Evolutionary conservation across 2,797 vertebrate genomes (phyloP), one percentile per base, ranked within the genome.

Genomic region (Heliangelus exortis): DNA sequence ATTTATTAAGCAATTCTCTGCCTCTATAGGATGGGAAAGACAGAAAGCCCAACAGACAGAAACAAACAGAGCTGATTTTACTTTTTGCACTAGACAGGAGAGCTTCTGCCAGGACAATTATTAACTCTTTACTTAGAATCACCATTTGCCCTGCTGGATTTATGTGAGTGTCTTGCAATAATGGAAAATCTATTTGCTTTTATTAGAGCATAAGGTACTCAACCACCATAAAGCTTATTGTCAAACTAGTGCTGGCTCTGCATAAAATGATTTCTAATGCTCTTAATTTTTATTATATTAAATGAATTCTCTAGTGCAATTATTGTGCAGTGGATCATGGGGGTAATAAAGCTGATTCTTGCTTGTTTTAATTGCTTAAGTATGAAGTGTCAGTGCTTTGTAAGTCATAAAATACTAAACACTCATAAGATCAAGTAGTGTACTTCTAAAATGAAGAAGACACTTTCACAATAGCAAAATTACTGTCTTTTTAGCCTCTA

Each of bases 151-250:
- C 89, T 94, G 59, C 54, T 96, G 89, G 45, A 91, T 92, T 93
- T 96, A 96, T 68, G 58, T 47, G 67, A 97, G 73, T 94, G 90
- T 82, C 89, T 97, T 91, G 71, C 85, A 97, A 85, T 97, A 98
- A 97, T 95, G 89, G 87, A 95, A 97, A 97, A 97, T 95, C 84
- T 95, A 97, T 96, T 97, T 96, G 85, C 77, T 91, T 97, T 98
- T 96, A 97, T 93, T 95, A 92, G 21, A 53, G 84, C 57, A 92
- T 86, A 96, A 97, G 89, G 78, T 96, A 97, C 94, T 97, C 85
- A 96, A 88, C 94, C 83, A 91, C 63, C 89, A 92, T 96, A 97
- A 97, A 97, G 94, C 67, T 87, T 96, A 96, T 95, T 96, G 95
- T 97, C 93, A 96, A 90, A 96, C 61, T 95, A 90, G 59, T 89